Base-by-base conservation (phyloP, 2,113 vertebrate species). In the Chlorodrepanis virens region DNA sequence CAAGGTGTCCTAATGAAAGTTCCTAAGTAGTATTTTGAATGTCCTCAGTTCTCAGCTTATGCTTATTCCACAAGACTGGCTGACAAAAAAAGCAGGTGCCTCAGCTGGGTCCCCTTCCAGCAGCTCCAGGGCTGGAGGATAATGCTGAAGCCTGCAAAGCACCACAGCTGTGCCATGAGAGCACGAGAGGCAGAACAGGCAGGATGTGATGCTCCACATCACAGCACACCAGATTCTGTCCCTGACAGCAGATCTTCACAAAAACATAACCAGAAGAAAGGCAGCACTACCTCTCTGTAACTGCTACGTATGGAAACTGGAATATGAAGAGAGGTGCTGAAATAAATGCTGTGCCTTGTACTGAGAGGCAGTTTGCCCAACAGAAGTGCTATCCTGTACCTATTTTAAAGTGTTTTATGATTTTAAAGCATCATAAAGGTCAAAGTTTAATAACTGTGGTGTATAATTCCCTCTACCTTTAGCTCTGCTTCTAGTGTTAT, bases 391-490 rank as follows among this genome's bases (percentile, higher is more conserved):
- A 69, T 29, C 35, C 42, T 45, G 10, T 37, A 65, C 40, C 60
- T 68, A 64, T 76, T 95, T 92, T 45, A 50, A 96, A 96, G 92
- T 83, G 68, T 60, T 95, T 92, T 95, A 92, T 85, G 75, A 87
- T 93, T 92, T 93, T 96, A 93, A 95, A 90, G 75, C 78, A 83
- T 95, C 83, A 56, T 76, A 95, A 96, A 96, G 89, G 87, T 96
- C 88, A 92, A 97, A 97, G 89, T 94, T 78, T 97, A 95, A 89
- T 87, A 94, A 92, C 72, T 57, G 31, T 60, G 37, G 45, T 12
- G 13, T 83, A 71, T 71, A 71, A 77, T 84, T 89, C 80, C 75
- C 44, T 96, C 82, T 93, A 83, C 80, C 83, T 94, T 91, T 89
- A 97, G 75, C 76, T 95, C 61, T 89, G 16, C 65, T 89, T 95